These are phyloP conservation scores for Apeira syringaria DNA, from an alignment of 2,888 invertebrate genomes.

Conservation along the genomic window DNA sequence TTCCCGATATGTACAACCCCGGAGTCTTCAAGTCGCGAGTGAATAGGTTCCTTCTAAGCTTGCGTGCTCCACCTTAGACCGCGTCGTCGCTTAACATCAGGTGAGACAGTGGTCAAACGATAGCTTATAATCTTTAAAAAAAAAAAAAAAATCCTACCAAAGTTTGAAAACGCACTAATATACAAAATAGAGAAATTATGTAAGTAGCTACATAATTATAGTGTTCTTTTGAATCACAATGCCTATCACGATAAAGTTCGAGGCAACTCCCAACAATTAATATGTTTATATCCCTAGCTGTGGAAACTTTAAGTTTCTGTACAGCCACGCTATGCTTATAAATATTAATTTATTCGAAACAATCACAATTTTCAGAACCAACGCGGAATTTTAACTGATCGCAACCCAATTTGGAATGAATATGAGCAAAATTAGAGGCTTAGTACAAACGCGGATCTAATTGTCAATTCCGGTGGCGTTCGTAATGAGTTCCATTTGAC, in stretches of 20 bases:
- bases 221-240: too few species aligned
- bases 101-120: too few species aligned
- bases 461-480: slow-evolving; percentile 4
- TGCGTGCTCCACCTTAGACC: too few species aligned
- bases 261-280: neutral
- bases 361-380: neutral
- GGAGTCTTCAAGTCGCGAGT: too few species aligned
- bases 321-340: neutral
- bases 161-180: too few species aligned
- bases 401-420: neutral
- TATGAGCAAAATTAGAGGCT: slow-evolving; percentile 14
- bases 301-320: neutral
- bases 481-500: slow-evolving; percentile 19
- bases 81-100: too few species aligned
- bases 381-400: slow-evolving; percentile 11
- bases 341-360: neutral
- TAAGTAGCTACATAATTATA: too few species aligned
- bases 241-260: neutral
- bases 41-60: too few species aligned
- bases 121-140: too few species aligned
- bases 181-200: too few species aligned
- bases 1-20: too few species aligned
- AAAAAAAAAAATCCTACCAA: too few species aligned
- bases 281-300: neutral
- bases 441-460: slow-evolving; percentile 8